These are phyloP conservation scores for Perizoma flavofasciatum DNA, from an alignment of 2,888 invertebrate genomes.

Conservation along the genomic window DNA sequence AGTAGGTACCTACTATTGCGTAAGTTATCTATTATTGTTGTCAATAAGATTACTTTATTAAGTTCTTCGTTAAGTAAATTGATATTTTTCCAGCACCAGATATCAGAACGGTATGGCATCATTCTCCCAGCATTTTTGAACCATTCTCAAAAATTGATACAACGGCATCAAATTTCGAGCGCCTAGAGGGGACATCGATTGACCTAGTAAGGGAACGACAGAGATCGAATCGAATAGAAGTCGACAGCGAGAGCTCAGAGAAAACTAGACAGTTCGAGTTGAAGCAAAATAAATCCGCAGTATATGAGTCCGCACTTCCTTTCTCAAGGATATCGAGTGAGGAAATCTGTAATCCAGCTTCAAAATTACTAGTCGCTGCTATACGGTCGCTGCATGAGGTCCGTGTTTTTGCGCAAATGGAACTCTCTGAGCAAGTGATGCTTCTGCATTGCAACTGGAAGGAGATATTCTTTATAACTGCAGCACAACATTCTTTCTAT, in stretches of 20 bases:
- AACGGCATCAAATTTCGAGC: constrained; percentile 38
- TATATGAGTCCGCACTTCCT: constrained; percentile 45
- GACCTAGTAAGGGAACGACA: constrained; percentile 39
- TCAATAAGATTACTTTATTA: too few species aligned
- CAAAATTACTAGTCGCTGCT: constrained; percentile 89
- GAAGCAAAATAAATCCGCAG: constrained; percentile 35
- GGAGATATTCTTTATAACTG: constrained; percentile 92
- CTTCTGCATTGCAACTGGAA: constrained; percentile 92
- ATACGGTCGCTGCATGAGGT: constrained; percentile 92
- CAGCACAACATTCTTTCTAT: constrained; percentile 91
- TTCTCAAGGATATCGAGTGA: constrained; percentile 70
- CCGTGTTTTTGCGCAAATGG: constrained; percentile 88
- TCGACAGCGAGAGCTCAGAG: constrained; percentile 41
- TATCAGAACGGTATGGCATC: constrained; percentile 36
- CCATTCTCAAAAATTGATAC: constrained; percentile 61
- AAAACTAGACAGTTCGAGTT: constrained; percentile 16
- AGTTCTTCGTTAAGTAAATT: too few species aligned
- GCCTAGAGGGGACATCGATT: constrained; percentile 33
- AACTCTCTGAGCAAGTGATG: constrained; percentile 86
- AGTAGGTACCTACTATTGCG: too few species aligned
- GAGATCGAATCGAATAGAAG: constrained; percentile 37
- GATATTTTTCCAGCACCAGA: constrained; percentile 36
- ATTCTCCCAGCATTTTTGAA: constrained; percentile 54
- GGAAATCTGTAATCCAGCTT: constrained; percentile 86
- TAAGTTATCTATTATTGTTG: too few species aligned